phyloP scores from a whole-genome alignment of 2,797 vertebrate genomes.

The Lagocephalus sceleratus region DNA sequence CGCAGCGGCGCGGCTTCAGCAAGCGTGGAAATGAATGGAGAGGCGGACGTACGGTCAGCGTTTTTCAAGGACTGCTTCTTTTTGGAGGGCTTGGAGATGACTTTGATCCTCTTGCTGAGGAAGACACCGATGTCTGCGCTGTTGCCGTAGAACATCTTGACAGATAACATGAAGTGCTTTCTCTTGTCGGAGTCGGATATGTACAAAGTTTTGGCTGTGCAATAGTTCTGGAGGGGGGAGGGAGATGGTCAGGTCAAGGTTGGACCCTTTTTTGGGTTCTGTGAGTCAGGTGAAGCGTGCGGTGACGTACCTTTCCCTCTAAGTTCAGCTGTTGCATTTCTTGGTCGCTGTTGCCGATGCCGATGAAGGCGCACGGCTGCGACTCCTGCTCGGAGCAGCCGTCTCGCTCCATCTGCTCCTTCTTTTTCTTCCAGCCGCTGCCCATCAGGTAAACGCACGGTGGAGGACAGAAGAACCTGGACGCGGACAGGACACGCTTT shows the following conservation, averaged over 20 bases:
- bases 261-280: too few relatives aligned
- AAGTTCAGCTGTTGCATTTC: constrained; percentile 99
- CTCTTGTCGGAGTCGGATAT: constrained; percentile 99
- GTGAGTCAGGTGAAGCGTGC: neutral
- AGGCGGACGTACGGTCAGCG: constrained; percentile 86
- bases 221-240: constrained; percentile 86
- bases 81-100: constrained; percentile 99
- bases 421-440: constrained; percentile 99
- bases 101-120: constrained; percentile 99
- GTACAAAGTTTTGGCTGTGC: constrained; percentile 99
- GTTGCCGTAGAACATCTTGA: constrained; percentile 99
- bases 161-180: constrained; percentile 99
- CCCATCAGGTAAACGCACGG: constrained; percentile 99
- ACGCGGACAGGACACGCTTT: neutral
- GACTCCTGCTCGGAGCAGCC: constrained; percentile 97
- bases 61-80: constrained; percentile 99
- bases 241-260: neutral
- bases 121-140: constrained; percentile 97
- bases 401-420: constrained; percentile 98
- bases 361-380: constrained; percentile 97
- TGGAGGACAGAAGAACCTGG: constrained; percentile 97
- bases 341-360: constrained; percentile 98
- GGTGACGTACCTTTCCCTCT: constrained; percentile 90
- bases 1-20: neutral
- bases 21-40: neutral